These are phyloP conservation scores for Philotrypesis tridentata DNA, from an alignment of 1,140 invertebrate species.

Conservation along the genomic window DNA sequence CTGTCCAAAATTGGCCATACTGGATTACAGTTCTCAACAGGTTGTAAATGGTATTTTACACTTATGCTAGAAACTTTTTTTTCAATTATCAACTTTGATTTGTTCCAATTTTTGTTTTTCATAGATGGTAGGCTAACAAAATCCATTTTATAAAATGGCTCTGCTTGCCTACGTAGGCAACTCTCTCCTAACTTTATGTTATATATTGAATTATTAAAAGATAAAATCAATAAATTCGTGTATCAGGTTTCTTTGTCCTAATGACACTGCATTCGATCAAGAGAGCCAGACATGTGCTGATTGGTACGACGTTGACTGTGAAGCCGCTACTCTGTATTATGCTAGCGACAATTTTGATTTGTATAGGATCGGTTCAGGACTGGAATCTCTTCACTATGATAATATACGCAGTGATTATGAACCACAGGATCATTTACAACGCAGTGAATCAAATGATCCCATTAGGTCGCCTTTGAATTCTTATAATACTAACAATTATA, in stretches of 20 bases:
- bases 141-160: too few species aligned
- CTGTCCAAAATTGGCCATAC: too few species aligned
- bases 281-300: conserved; percentile 93
- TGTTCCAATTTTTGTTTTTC: too few species aligned
- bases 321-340: conserved; percentile 84
- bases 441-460: conserved; percentile 82
- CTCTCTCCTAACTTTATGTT: too few species aligned
- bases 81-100: too few species aligned
- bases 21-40: too few species aligned
- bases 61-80: too few species aligned
- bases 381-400: conserved; percentile 69
- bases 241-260: conserved; percentile 89
- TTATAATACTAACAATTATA: conserved; percentile 61
- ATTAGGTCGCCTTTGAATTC: conserved; percentile 68
- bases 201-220: too few species aligned
- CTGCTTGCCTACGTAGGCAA: too few species aligned
- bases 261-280: conserved; percentile 93
- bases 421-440: conserved; percentile 83
- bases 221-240: neutral
- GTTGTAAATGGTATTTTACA: too few species aligned
- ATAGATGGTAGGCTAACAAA: too few species aligned
- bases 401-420: conserved; percentile 78
- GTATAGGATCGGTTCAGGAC: conserved; percentile 83
- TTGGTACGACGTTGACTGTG: conserved; percentile 91
- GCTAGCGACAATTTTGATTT: conserved; percentile 89